Conservation (phyloP, 2,113 vertebrate genomes). For the Scomber scombrus region DNA sequence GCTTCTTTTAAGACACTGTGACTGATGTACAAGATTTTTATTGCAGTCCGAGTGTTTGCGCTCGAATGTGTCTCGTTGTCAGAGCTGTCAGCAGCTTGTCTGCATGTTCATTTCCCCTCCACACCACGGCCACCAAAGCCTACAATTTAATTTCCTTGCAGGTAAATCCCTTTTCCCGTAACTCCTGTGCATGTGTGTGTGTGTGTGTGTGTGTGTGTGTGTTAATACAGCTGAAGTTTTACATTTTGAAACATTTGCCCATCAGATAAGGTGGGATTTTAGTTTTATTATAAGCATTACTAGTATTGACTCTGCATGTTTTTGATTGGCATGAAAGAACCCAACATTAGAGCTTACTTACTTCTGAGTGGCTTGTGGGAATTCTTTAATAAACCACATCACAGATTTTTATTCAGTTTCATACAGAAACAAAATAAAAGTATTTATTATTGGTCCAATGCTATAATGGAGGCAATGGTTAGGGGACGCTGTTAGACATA, state of each 20-base stretch:
- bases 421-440: neutral
- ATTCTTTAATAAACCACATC: slow-evolving; percentile 15
- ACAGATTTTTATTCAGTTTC: neutral
- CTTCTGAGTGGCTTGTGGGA: slow-evolving; percentile 11
- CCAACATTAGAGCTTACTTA: neutral
- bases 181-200: neutral
- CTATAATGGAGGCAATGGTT: too few relatives aligned
- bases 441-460: too few relatives aligned
- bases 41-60: slow-evolving; percentile 36
- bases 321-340: slow-evolving; percentile 1
- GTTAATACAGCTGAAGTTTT: slow-evolving; percentile 5
- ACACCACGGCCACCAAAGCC: slow-evolving; percentile 24
- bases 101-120: slow-evolving; percentile 55
- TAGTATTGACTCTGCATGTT: slow-evolving; percentile 10
- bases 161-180: slow-evolving; percentile 40
- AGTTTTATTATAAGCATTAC: slow-evolving; percentile 16
- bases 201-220: slow-evolving; percentile 2
- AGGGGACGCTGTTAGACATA: too few relatives aligned
- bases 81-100: slow-evolving; percentile 60
- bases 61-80: slow-evolving; percentile 36
- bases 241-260: neutral
- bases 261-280: slow-evolving; percentile 30
- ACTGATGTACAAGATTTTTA: slow-evolving; percentile 31
- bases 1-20: slow-evolving; percentile 47
- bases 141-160: slow-evolving; percentile 65